Conservation (phyloP, 2,888 invertebrate genomes). For the Meghimatium bilineatum region DNA sequence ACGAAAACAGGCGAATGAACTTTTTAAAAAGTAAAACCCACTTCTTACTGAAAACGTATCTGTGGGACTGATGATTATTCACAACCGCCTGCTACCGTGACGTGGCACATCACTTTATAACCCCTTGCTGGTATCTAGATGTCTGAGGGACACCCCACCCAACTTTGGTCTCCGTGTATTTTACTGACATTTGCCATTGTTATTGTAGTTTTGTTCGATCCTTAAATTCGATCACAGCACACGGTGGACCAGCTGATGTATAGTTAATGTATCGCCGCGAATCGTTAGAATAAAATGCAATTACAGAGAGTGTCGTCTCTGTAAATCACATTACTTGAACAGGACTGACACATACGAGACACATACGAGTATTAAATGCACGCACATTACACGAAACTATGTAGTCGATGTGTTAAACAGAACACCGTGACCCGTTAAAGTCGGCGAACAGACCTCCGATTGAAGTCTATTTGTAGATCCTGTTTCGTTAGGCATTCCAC, state of each 20-base stretch:
- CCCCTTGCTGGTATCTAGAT: no score
- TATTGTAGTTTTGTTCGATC: background rate
- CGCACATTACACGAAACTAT: background rate
- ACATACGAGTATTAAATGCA: background rate
- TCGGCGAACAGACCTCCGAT: conserved; percentile 2
- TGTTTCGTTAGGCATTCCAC: conserved; percentile 21
- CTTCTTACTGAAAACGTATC: no score
- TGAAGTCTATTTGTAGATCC: conserved; percentile 11
- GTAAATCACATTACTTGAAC: background rate
- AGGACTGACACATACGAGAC: background rate
- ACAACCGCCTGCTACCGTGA: no score
- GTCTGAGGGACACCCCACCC: no score
- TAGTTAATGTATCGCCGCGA: background rate
- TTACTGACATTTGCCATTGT: background rate
- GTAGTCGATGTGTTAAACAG: background rate
- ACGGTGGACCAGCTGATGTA: background rate
- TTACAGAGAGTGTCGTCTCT: background rate
- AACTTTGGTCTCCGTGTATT: background rate
- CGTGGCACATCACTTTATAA: no score
- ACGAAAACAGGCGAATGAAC: no score
- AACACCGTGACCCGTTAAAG: background rate
- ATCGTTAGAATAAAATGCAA: background rate
- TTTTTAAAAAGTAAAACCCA: no score
- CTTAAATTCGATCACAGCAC: background rate
- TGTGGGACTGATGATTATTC: no score